Percentiles rank a stretch among this genome's conserved stretches.
These are phyloP conservation scores for Drosophila helvetica DNA, from an alignment of 2,888 invertebrate genomes.

Conservation along the genomic window DNA sequence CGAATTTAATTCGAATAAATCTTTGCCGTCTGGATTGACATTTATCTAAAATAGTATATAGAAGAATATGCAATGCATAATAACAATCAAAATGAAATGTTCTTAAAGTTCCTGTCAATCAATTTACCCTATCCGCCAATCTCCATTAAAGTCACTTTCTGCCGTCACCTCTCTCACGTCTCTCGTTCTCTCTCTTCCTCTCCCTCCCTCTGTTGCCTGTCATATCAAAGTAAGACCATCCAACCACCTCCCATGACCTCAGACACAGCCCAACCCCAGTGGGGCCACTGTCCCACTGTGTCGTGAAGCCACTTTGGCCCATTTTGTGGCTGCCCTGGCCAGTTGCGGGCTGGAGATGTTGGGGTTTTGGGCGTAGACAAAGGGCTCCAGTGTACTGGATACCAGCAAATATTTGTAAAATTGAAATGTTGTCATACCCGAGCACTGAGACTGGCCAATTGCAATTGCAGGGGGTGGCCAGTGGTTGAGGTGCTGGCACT, in stretches of 20 bases:
- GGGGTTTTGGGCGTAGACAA: constrained; percentile 26
- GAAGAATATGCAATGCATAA: constrained; percentile 18
- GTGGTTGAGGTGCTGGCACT: background rate
- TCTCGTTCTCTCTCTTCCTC: constrained; percentile 12
- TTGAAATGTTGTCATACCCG: constrained; percentile 26
- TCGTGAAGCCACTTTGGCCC: constrained; percentile 40
- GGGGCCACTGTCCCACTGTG: constrained; percentile 11
- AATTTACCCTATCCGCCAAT: background rate
- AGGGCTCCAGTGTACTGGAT: background rate
- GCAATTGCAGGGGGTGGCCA: too few relatives aligned
- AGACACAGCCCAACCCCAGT: constrained; percentile 1
- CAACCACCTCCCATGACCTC: constrained; percentile 21
- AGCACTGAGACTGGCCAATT: background rate
- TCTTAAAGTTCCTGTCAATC: background rate
- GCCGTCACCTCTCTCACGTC: constrained; percentile 17
- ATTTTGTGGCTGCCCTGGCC: constrained; percentile 31
- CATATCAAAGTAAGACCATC: constrained; percentile 27
- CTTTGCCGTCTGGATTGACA: background rate
- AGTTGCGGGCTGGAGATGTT: constrained; percentile 10
- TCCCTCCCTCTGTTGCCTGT: constrained; percentile 2
- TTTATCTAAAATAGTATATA: background rate
- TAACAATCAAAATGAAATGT: background rate
- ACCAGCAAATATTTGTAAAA: constrained; percentile 36
- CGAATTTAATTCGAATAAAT: background rate
- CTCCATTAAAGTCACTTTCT: background rate